Conservation (phyloP, 2,113 vertebrate genomes). For the Pygathrix nemaeus region DNA sequence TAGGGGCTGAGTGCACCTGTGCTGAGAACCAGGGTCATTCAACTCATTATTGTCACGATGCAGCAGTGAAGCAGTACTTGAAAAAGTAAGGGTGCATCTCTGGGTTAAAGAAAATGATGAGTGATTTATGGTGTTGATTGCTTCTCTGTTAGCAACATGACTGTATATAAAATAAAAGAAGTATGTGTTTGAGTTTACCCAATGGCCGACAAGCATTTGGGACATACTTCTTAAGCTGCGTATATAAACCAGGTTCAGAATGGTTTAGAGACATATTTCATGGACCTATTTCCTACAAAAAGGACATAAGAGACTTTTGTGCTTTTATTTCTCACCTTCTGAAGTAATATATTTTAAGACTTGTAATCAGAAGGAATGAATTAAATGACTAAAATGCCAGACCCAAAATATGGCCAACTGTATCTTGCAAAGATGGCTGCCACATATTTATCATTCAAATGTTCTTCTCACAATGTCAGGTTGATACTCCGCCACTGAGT, state of each 20-base stretch:
- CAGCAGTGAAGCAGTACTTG: accelerated
- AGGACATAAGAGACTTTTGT: not conserved
- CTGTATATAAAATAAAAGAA: not conserved
- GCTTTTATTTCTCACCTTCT: not conserved
- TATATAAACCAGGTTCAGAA: not conserved
- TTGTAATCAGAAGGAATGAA: not conserved
- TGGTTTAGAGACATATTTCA: not conserved
- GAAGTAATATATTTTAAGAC: not conserved
- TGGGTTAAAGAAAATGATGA: not conserved
- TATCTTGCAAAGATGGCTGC: not conserved
- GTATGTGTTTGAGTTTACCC: not conserved
- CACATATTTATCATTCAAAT: not conserved
- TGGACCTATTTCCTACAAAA: not conserved
- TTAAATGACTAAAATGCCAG: not conserved
- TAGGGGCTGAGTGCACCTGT: not conserved
- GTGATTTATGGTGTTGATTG: not conserved
- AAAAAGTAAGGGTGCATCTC: not conserved
- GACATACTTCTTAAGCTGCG: not conserved
- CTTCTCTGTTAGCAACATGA: not conserved
- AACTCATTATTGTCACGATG: accelerated
- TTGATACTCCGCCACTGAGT: accelerated
- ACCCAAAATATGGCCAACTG: not conserved
- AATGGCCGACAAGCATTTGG: too few species aligned
- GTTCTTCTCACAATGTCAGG: not conserved
- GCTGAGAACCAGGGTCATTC: accelerated